A percentile compares a stretch with the other conserved stretches of the same genome.
Conservation (phyloP, 1,140 invertebrate genomes). For the Musca domestica region DNA sequence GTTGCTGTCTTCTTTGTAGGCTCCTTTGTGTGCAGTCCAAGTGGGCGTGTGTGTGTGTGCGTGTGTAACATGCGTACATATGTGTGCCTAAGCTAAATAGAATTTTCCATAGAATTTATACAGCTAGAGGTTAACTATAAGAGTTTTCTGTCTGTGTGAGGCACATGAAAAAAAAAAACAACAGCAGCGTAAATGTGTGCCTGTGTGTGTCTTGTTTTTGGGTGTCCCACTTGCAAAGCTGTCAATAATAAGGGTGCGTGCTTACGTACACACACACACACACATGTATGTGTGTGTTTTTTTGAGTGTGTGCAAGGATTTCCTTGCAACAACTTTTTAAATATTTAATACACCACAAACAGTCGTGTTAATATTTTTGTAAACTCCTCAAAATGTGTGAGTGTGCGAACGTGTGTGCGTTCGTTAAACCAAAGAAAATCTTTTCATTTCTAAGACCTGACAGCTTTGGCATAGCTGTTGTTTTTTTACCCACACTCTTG, state of each 20-base stretch:
- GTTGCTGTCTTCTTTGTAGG: not conserved
- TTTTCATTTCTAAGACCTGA: too few relatives aligned
- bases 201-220: too few relatives aligned
- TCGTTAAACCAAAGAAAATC: not conserved
- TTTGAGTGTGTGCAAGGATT: not conserved
- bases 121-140: conserved; percentile 20
- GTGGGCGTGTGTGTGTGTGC: not conserved
- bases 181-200: too few relatives aligned
- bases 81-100: conserved; percentile 6
- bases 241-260: too few relatives aligned
- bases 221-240: too few relatives aligned
- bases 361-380: not conserved
- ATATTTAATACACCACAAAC: not conserved
- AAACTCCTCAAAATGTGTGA: not conserved
- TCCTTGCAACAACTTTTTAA: not conserved
- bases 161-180: too few relatives aligned
- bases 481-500: too few relatives aligned
- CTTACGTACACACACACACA: too few relatives aligned
- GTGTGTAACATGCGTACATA: not conserved
- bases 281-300: too few relatives aligned
- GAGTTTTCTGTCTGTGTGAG: conserved; percentile 17
- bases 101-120: conserved; percentile 19
- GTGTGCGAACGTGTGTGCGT: not conserved
- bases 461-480: too few relatives aligned
- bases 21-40: not conserved